Base-by-base conservation (phyloP, 2,113 vertebrate species). In the Ammodramus savannarum region DNA sequence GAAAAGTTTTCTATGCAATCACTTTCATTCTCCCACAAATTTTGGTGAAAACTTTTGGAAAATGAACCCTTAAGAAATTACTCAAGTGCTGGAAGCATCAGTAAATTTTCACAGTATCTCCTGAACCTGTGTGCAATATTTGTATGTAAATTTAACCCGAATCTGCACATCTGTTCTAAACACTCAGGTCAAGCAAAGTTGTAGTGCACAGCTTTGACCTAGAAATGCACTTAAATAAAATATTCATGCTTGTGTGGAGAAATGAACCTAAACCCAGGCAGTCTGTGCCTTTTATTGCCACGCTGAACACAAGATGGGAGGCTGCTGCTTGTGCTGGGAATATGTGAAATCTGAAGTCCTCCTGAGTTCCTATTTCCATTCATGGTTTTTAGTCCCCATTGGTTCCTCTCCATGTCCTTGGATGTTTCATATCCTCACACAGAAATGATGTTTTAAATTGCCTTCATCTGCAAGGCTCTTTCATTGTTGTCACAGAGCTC, bases 271-370 rank as follows among this genome's bases (percentile, higher is more conserved):
- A 90, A 74, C 9, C 27, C 57, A 93, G 36, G 3, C 36, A 38
- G n/a, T 5, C 39, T 84, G 62, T 31, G 65, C 7, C 34, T 63
- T 71, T 55, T 63, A 5, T 8, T 49, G 23, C 36, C 36, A 5
- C 12, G 3, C 16, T 29, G 55, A 52, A 6, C 20, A 7, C 20
- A 21, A 18, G 34, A 21, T 0, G 2, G 26, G 61, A n/a, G n/a
- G 38, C 68, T 48, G 21, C 43, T 43, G 7, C 72, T 48, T 27
- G 41, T n/a, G 73, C 76, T 52, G 36, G 48, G n/a, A 27, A 55
- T 7, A 2, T 8, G 16, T 3, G 34, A 61, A 49, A 18, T n/a
- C 38, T 39, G 34, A 58, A n/a, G 3, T 68, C 43, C 10, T 12
- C 1, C 46, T 22, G 57, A 72, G 59, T 43, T 36, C 4, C 3